Evolutionary conservation across 2,888 invertebrate species (phyloP).

Genomic region (Venustoraphidia nigricollis): DNA sequence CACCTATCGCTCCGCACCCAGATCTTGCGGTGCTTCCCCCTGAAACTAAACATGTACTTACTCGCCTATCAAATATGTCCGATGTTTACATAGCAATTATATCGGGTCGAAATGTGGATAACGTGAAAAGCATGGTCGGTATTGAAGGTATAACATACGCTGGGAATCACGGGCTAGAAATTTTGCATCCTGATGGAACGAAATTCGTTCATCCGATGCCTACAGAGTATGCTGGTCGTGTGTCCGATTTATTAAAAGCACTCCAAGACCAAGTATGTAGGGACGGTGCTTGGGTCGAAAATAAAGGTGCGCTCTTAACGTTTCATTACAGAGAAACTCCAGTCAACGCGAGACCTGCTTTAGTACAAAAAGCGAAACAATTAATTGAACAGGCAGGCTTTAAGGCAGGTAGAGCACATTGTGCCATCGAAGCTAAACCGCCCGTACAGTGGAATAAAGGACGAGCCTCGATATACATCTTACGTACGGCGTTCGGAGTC

Average conservation of each 20-base stretch:
- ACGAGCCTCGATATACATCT: constrained; percentile 77
- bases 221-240: constrained; percentile 65
- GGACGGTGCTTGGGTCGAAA: constrained; percentile 85
- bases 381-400: constrained; percentile 67
- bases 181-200: constrained; percentile 77
- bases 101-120: constrained; percentile 73
- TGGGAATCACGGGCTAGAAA: constrained; percentile 78
- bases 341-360: constrained; percentile 42
- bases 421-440: constrained; percentile 80
- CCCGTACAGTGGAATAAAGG: constrained; percentile 87
- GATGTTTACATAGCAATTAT: constrained; percentile 79
- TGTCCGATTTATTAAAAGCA: constrained; percentile 57
- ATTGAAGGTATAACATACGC: constrained; percentile 84
- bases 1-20: constrained; percentile 80
- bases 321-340: constrained; percentile 82
- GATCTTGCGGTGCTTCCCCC: constrained; percentile 73
- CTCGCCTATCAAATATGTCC: constrained; percentile 66
- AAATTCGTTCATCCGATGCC: constrained; percentile 88
- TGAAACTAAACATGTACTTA: constrained; percentile 72
- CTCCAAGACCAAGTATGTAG: constrained; percentile 73
- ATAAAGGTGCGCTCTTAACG: constrained; percentile 73
- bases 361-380: constrained; percentile 54
- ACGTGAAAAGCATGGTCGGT: constrained; percentile 81
- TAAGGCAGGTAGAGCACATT: constrained; percentile 63
- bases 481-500: constrained; percentile 77